Conservation (phyloP, 92 coral and sea anemone genomes). For the Phenganax stokvisi region DNA sequence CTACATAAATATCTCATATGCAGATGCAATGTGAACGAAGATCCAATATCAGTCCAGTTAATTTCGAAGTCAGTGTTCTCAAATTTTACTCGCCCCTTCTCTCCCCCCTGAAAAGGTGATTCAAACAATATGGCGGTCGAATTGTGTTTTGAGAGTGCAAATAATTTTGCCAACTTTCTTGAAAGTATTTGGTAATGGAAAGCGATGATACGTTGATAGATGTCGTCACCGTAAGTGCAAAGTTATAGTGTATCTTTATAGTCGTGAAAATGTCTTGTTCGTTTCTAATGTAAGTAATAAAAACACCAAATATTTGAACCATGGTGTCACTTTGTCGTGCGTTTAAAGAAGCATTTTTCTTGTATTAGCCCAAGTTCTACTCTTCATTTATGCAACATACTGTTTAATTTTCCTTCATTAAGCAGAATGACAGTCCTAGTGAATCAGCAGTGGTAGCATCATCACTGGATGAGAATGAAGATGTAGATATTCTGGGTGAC, state of each 20-base stretch:
- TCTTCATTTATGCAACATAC: too few species aligned
- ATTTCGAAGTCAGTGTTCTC: too few species aligned
- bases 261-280: background rate
- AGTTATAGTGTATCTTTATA: background rate
- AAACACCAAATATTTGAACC: too few species aligned
- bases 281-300: background rate
- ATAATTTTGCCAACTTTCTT: background rate
- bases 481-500: constrained; percentile 22
- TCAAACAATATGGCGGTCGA: constrained; percentile 31
- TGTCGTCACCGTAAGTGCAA: constrained; percentile 31
- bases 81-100: background rate
- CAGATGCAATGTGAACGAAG: too few species aligned
- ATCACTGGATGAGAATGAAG: constrained; percentile 4
- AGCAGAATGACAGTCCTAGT: constrained; percentile 1
- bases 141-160: background rate
- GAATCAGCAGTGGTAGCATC: constrained; percentile 4
- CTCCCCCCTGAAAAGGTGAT: background rate
- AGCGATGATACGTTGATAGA: constrained; percentile 30
- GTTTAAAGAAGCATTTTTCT: too few species aligned
- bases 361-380: too few species aligned
- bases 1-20: too few species aligned
- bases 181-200: constrained; percentile 11
- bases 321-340: too few species aligned
- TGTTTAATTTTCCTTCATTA: background rate
- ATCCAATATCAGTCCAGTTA: too few species aligned